Evolutionary conservation across 2,113 vertebrate genomes (phyloP), one percentile per base, ranked within the genome.

Genomic region (Boulengerochromis microlepis): DNA sequence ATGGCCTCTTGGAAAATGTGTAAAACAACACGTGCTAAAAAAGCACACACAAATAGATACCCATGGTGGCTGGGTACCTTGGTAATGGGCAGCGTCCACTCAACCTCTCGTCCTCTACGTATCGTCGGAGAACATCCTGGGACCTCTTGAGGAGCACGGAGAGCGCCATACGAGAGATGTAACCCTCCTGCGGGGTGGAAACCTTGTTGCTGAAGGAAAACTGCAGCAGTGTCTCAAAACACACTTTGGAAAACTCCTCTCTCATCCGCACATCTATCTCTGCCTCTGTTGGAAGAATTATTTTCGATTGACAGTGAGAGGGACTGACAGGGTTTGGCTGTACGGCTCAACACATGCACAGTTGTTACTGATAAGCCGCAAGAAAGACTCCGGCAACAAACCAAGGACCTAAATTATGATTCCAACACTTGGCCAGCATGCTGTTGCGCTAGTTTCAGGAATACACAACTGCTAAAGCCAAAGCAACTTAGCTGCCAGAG

Each of bases 161-260:
- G 59, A 99, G 98, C 1, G 99, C 98, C 98, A 99, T 98, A 80
- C 98, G 97, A 8, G 98, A 99, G 95, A 99, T 99, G 94, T 99
- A 99, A 84, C 99, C 99, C 97, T 99, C 99, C 94, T 99, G 98
- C 33, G 98, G 98, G 26, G 98, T 99, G 86, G 98, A 97, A 82
- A 97, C 98, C 96, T 98, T 99, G 96, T 98, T 99, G 97, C 99
- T 99, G 96, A 99, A 99, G 92, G 99, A 99, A 95, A 99, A 99
- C 96, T 99, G 99, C 47, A 99, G 97, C 92, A 99, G 92, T 1
- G 98, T 99, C 96, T 99, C 98, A 89, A 99, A 99, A 93, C 99
- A 99, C 95, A 99, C 98, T 95, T 99, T 99, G 7, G 99, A 99
- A 96, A 99, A 99, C 66, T 99, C 98, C 92, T 99, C 98, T 93